Evolutionary conservation across 1,140 invertebrate species (phyloP).

Genomic region (Drosophila kanapiae): DNA sequence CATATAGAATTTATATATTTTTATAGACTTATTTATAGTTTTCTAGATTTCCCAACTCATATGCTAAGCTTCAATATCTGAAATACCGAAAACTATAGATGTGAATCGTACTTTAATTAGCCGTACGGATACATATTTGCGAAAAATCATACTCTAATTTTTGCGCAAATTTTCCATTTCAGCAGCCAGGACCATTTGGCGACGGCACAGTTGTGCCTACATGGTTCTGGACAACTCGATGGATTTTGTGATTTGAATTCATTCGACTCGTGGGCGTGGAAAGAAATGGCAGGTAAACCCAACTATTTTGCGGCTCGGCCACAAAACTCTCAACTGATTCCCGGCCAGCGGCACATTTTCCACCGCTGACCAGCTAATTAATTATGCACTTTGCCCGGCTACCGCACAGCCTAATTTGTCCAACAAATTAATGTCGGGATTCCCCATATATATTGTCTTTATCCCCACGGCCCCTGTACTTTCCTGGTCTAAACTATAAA

Average conservation of each 20-base stretch:
- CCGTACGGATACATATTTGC: constrained; percentile 7
- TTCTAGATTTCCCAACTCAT: background rate
- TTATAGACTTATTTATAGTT: background rate
- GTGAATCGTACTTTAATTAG: constrained; percentile 3
- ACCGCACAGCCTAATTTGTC: constrained; percentile 33
- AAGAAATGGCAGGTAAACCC: constrained; percentile 61
- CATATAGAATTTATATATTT: background rate
- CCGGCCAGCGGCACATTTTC: constrained; percentile 9
- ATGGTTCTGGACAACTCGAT: constrained; percentile 79
- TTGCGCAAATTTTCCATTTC: constrained; percentile 40
- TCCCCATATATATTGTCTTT: constrained; percentile 66
- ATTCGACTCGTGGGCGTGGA: background rate
- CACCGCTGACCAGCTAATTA: constrained; percentile 52
- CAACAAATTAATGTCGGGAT: constrained; percentile 62
- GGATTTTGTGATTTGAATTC: constrained; percentile 80
- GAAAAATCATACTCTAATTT: constrained; percentile 35
- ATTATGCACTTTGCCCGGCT: constrained; percentile 67
- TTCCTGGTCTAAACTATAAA: constrained; percentile 16
- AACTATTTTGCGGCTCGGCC: constrained; percentile 30
- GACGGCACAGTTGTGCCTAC: constrained; percentile 76
- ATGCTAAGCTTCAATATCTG: background rate
- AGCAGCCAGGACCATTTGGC: constrained; percentile 76
- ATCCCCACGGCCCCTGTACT: background rate
- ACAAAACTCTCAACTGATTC: constrained; percentile 50
- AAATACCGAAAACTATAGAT: constrained; percentile 3